phyloP scores from a whole-genome alignment of 2,888 invertebrate species.

The Pantelozetes paolii region DNA sequence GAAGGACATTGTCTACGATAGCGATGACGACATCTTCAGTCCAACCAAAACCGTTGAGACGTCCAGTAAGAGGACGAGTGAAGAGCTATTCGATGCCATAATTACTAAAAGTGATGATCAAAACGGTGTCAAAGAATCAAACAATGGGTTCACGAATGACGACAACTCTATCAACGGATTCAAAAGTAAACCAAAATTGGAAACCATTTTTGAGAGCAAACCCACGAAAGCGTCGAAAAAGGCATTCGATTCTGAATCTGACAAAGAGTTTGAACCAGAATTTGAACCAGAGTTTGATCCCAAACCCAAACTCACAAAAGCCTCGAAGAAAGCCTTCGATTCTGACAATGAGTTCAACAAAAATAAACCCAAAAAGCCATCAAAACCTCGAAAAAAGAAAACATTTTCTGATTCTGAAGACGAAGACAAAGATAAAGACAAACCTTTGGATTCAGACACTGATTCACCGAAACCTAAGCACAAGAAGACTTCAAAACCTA shows the following conservation, averaged over 20 bases:
- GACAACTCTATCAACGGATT: neutral
- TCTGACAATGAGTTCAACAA: no score
- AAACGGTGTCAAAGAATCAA: conserved; percentile 20
- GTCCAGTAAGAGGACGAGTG: conserved; percentile 39
- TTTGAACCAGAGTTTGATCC: conserved; percentile 16
- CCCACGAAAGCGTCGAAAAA: conserved; percentile 18
- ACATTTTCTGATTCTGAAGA: no score
- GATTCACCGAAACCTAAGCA: neutral
- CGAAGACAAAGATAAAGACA: no score
- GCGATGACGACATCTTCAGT: conserved; percentile 39
- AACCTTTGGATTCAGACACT: no score
- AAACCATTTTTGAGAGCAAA: neutral
- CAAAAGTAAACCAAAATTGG: neutral
- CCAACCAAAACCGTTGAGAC: conserved; percentile 15
- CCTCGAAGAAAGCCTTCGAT: conserved; percentile 45
- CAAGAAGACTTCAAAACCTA: neutral
- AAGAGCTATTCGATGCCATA: conserved; percentile 41
- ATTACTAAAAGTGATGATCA: conserved; percentile 14
- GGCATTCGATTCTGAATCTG: conserved; percentile 20
- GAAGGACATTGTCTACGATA: conserved; percentile 24
- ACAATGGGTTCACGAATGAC: neutral
- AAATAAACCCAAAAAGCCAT: no score
- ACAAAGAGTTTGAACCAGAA: conserved; percentile 34
- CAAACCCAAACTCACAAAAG: conserved; percentile 41
- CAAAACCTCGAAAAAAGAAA: no score